A percentile compares a stretch with the other conserved stretches of the same genome.
Evolutionary conservation across 2,888 invertebrate genomes (phyloP).

Genomic region (Xestia c-nigrum): DNA sequence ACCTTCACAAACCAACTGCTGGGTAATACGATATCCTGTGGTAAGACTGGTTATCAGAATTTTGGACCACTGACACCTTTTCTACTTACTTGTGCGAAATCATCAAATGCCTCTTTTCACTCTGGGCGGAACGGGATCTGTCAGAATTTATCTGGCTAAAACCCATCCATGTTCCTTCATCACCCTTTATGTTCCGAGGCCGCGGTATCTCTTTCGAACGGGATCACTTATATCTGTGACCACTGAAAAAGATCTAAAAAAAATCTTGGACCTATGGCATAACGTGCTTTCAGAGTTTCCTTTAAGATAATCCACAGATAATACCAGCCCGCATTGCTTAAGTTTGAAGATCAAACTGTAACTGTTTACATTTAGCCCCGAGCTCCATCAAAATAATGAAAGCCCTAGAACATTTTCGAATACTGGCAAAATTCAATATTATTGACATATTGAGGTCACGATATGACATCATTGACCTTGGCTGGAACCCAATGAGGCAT

Average conservation of each 20-base stretch:
- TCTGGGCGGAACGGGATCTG: too few species aligned
- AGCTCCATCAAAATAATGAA: constrained; percentile 1
- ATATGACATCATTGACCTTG: constrained; percentile 64
- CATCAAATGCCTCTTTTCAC: too few species aligned
- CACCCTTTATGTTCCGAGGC: too few species aligned
- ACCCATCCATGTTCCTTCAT: too few species aligned
- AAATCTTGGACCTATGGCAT: neutral
- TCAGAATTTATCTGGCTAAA: too few species aligned
- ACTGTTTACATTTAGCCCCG: neutral
- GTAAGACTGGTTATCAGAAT: neutral
- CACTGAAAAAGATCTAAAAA: neutral
- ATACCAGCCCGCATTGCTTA: neutral
- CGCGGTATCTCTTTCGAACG: too few species aligned
- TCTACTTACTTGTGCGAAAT: too few species aligned
- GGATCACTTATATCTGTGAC: neutral
- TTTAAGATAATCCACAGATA: neutral
- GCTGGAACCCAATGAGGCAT: constrained; percentile 51
- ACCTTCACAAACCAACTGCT: neutral
- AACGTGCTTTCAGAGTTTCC: neutral
- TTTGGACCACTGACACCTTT: neutral
- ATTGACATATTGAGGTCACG: constrained; percentile 48
- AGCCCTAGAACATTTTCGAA: constrained; percentile 36
- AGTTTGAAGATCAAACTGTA: neutral
- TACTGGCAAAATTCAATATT: constrained; percentile 34
- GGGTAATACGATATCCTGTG: neutral